phyloP scores from a whole-genome alignment of 2,113 vertebrate species.

The Progne subis region DNA sequence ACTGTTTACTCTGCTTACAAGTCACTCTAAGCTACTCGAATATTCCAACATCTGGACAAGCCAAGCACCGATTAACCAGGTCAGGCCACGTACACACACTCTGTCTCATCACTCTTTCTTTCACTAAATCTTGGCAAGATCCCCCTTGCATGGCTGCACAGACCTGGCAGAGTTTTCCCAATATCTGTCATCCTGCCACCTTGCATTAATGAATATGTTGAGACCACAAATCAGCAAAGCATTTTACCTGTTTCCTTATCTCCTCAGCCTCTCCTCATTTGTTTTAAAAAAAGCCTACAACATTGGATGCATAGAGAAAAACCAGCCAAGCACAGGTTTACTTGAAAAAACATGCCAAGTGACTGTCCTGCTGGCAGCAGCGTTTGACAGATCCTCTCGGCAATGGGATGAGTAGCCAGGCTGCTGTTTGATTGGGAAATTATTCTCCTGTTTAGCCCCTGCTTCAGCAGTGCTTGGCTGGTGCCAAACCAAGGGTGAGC shows the following conservation, averaged over 20 bases:
- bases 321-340: not conserved
- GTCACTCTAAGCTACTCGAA: not conserved
- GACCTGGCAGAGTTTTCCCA: not conserved
- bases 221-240: not conserved
- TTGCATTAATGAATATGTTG: not conserved
- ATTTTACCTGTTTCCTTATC: conserved; percentile 27
- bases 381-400: conserved; percentile 14
- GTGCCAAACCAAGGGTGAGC: conserved; percentile 73
- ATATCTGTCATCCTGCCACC: not conserved
- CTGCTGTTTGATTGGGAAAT: conserved; percentile 79
- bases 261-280: not conserved
- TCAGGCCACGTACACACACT: not conserved
- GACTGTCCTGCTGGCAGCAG: not conserved
- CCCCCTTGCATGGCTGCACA: not conserved
- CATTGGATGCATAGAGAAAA: not conserved
- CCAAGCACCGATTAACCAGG: not conserved
- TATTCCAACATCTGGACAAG: conserved; percentile 38
- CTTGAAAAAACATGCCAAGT: conserved; percentile 9
- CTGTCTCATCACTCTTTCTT: not conserved
- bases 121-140: not conserved
- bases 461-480: conserved; percentile 74
- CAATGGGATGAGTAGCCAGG: conserved; percentile 63
- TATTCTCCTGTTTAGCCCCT: conserved; percentile 80
- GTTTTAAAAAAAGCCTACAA: not conserved
- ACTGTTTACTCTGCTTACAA: not conserved